These are phyloP conservation scores for Pseudochaenichthys georgianus DNA, from an alignment of 2,797 vertebrate species.

Conservation along the genomic window DNA sequence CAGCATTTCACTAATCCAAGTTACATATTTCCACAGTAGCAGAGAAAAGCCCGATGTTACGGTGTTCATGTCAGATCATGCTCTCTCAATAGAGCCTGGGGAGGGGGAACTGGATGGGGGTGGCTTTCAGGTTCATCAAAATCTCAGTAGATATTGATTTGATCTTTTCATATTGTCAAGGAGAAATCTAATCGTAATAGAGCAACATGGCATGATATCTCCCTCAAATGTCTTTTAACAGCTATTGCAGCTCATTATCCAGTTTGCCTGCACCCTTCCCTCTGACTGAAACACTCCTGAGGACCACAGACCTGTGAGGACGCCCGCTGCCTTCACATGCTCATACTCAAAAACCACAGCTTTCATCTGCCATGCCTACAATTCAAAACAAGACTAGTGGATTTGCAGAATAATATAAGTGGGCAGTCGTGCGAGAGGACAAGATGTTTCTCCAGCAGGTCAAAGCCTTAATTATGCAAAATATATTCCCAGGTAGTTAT, in stretches of 20 bases:
- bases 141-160: constrained; percentile 85
- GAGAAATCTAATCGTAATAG: constrained; percentile 83
- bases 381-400: constrained; percentile 40
- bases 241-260: constrained; percentile 74
- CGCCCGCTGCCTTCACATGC: constrained; percentile 55
- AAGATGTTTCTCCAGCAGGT: constrained; percentile 56
- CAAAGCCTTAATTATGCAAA: constrained; percentile 66
- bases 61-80: constrained; percentile 71
- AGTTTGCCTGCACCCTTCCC: constrained; percentile 49
- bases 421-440: constrained; percentile 42
- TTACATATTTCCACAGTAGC: constrained; percentile 68
- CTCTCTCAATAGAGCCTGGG: constrained; percentile 66
- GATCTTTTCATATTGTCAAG: constrained; percentile 85
- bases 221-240: constrained; percentile 77
- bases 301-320: constrained; percentile 49
- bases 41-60: constrained; percentile 52
- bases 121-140: constrained; percentile 79
- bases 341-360: constrained; percentile 46
- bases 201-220: constrained; percentile 80
- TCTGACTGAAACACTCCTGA: constrained; percentile 43
- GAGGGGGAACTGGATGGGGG: constrained; percentile 51
- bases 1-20: constrained; percentile 66
- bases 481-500: constrained; percentile 70
- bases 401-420: constrained; percentile 35
- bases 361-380: constrained; percentile 24